A percentile compares a stretch with the other conserved stretches of the same genome.
Evolutionary conservation across 2,797 vertebrate genomes (phyloP).

Genomic region (Leptoclinus maculatus): DNA sequence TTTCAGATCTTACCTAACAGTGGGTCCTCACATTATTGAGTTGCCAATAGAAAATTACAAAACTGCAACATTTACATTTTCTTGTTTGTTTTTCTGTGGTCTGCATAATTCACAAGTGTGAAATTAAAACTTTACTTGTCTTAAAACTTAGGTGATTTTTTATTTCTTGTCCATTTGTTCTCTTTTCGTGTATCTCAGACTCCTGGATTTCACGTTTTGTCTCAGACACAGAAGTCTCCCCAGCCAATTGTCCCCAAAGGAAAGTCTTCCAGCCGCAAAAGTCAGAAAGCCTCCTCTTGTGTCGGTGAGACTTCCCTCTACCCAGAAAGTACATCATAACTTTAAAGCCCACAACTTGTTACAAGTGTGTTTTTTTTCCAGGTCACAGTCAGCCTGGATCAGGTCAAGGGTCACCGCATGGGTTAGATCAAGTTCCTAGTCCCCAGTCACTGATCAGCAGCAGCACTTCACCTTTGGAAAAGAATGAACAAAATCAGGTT

Average conservation of each 20-base stretch:
- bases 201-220: constrained; percentile 86
- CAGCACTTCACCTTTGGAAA: constrained; percentile 83
- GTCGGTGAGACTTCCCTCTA: constrained; percentile 82
- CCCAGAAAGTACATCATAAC: background rate
- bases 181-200: constrained; percentile 71
- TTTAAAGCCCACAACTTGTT: background rate
- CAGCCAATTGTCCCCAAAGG: constrained; percentile 87
- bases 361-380: constrained; percentile 26
- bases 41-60: background rate
- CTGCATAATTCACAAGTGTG: background rate
- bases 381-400: constrained; percentile 86
- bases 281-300: constrained; percentile 80
- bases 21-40: background rate
- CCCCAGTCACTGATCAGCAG: constrained; percentile 91
- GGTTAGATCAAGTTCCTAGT: constrained; percentile 91
- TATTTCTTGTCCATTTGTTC: background rate
- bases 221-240: constrained; percentile 82
- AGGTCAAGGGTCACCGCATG: constrained; percentile 88
- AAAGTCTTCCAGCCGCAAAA: constrained; percentile 84
- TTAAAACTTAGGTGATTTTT: background rate
- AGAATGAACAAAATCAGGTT: constrained; percentile 86
- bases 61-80: background rate
- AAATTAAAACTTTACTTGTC: background rate
- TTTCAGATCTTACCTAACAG: background rate
- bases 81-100: background rate